Conservation (phyloP, 1,140 invertebrate species). For the Octopus bimaculoides region DNA sequence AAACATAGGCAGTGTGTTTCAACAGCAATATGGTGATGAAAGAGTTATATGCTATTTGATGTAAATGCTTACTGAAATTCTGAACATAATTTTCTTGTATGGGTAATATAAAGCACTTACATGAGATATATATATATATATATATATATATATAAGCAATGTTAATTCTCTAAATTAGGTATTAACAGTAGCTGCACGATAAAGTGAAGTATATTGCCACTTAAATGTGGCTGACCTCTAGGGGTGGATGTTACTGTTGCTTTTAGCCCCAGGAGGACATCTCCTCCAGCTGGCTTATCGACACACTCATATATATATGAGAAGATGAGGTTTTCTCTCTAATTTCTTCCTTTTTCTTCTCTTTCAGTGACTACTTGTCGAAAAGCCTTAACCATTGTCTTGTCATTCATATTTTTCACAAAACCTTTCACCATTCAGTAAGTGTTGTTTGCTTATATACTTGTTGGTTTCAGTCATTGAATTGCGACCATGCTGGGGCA, state of each 20-base stretch:
- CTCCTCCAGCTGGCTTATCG: not conserved
- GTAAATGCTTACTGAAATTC: too few relatives aligned
- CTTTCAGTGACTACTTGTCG: conserved; percentile 64
- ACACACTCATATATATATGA: too few relatives aligned
- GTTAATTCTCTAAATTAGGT: too few relatives aligned
- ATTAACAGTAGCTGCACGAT: not conserved
- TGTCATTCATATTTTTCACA: conserved; percentile 90
- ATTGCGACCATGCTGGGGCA: too few relatives aligned
- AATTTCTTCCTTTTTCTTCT: conserved; percentile 5
- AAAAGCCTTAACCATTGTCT: conserved; percentile 87
- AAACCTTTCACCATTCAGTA: conserved; percentile 93
- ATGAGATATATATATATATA: too few relatives aligned
- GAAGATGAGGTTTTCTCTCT: not conserved
- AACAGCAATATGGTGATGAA: too few relatives aligned
- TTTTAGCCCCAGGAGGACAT: not conserved
- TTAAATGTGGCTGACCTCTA: not conserved
- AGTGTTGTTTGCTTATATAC: conserved; percentile 55
- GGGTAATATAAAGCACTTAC: too few relatives aligned
- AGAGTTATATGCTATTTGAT: too few relatives aligned
- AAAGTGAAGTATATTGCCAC: not conserved
- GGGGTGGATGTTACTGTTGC: not conserved
- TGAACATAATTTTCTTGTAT: too few relatives aligned
- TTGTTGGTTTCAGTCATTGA: too few relatives aligned
- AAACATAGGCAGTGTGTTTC: too few relatives aligned
- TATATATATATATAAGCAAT: too few relatives aligned